Conservation (phyloP, 2,888 invertebrate genomes). For the Oligia latruncula region DNA sequence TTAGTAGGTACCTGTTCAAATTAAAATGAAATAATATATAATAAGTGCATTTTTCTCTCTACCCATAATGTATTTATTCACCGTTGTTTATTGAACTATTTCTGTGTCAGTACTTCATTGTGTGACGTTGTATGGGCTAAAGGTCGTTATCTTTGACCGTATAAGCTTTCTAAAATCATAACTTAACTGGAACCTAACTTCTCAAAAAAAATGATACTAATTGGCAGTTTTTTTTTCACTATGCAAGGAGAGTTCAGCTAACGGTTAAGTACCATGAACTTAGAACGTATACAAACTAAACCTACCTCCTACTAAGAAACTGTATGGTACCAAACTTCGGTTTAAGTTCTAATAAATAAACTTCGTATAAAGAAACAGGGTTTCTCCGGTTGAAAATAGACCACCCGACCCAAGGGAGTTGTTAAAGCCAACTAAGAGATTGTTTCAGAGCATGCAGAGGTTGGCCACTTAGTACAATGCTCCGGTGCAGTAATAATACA, state of each 20-base stretch:
- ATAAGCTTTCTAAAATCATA: neutral
- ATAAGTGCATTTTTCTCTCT: neutral
- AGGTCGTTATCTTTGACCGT: neutral
- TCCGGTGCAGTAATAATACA: constrained; percentile 8
- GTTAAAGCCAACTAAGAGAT: constrained; percentile 40
- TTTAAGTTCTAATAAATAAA: constrained; percentile 10
- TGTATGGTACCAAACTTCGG: neutral
- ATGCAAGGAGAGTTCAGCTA: neutral
- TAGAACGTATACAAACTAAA: neutral
- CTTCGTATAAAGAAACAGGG: constrained; percentile 14
- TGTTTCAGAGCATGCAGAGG: constrained; percentile 19
- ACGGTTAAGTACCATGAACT: neutral
- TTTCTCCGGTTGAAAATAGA: constrained; percentile 15
- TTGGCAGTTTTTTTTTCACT: constrained; percentile 3
- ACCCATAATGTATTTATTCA: neutral
- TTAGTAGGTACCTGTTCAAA: neutral
- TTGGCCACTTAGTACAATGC: constrained; percentile 13
- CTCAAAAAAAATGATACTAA: neutral
- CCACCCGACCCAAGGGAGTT: constrained; percentile 6
- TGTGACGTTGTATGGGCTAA: neutral
- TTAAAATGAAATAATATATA: neutral
- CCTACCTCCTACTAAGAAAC: neutral
- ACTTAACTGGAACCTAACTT: neutral
- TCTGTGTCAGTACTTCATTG: neutral
- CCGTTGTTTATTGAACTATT: no score